Conservation (phyloP, 2,113 vertebrate genomes). For the Melanerpes aurifrons region DNA sequence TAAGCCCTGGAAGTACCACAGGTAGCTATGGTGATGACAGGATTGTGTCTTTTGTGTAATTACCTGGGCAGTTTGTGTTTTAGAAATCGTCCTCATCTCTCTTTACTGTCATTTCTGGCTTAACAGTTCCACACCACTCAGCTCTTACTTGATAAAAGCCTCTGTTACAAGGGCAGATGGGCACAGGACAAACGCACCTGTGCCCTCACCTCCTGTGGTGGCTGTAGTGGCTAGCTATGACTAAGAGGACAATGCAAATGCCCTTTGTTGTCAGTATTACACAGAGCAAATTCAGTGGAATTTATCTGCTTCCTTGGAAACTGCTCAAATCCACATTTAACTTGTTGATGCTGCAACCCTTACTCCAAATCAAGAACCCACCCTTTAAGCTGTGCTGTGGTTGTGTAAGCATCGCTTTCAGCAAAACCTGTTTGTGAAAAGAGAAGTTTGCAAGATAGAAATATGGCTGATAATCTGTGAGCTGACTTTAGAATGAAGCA, state of each 20-base stretch:
- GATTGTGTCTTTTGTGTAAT: too few relatives aligned
- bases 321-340: neutral
- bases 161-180: neutral
- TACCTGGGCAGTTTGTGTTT: too few relatives aligned
- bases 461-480: neutral
- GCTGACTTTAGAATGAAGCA: neutral
- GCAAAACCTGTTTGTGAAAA: neutral
- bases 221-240: neutral
- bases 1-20: too few relatives aligned
- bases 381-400: neutral
- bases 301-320: neutral
- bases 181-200: neutral
- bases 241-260: neutral
- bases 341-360: neutral
- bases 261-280: neutral
- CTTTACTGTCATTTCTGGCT: too few relatives aligned
- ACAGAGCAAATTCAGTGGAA: neutral
- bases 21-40: too few relatives aligned
- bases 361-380: neutral
- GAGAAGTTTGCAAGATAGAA: neutral
- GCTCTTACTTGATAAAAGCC: too few relatives aligned
- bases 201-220: neutral
- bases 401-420: neutral
- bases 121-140: too few relatives aligned
- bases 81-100: too few relatives aligned